Conservation (phyloP, 1,140 invertebrate genomes). For the Homalodisca vitripennis region DNA sequence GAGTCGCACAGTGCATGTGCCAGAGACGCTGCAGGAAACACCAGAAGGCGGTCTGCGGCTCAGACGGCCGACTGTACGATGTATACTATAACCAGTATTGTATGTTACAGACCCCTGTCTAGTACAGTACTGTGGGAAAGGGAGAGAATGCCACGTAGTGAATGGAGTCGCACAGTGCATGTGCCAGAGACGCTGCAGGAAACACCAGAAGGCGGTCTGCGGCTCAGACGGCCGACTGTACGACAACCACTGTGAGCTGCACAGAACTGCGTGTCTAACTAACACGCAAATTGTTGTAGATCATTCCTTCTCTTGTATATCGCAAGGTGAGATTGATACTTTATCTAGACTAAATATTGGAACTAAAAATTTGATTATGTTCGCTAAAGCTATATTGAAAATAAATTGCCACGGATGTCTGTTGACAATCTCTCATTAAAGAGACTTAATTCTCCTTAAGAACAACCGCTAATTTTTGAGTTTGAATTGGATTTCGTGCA, state of each 20-base stretch:
- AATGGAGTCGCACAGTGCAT: constrained; percentile 58
- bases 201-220: constrained; percentile 58
- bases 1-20: not conserved
- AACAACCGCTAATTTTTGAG: too few relatives aligned
- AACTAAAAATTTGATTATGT: too few relatives aligned
- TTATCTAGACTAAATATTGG: too few relatives aligned
- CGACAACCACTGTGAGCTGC: constrained; percentile 74
- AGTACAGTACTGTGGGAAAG: constrained; percentile 64
- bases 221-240: constrained; percentile 73
- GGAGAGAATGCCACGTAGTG: constrained; percentile 62
- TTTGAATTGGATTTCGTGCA: too few relatives aligned
- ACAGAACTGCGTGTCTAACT: constrained; percentile 65
- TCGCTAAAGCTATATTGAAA: too few relatives aligned
- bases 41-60: constrained; percentile 62
- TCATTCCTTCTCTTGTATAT: constrained; percentile 41
- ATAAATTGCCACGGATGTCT: too few relatives aligned
- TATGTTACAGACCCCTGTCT: constrained; percentile 62
- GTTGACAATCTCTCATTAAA: too few relatives aligned
- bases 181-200: constrained; percentile 58
- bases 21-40: constrained; percentile 53
- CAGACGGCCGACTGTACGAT: constrained; percentile 68
- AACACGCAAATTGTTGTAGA: constrained; percentile 58
- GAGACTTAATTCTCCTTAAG: too few relatives aligned
- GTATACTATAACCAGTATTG: constrained; percentile 76
- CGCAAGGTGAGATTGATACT: constrained; percentile 28